phyloP scores from a whole-genome alignment of 2,797 vertebrate genomes.

The Bovichtus variegatus region DNA sequence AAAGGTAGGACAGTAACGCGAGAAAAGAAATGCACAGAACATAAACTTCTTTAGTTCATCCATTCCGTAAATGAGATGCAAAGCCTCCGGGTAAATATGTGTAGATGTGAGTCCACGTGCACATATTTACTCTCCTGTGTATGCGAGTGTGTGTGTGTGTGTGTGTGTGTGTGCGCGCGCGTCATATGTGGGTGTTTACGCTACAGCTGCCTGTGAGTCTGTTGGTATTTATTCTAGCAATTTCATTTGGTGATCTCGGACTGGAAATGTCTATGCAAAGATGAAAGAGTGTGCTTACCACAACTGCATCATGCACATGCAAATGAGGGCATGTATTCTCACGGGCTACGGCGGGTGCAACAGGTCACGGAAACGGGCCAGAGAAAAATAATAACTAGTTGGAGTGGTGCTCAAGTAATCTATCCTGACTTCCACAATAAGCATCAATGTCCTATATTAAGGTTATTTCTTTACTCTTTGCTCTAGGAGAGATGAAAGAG shows the following conservation, averaged over 20 bases:
- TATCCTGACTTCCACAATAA: constrained; percentile 18
- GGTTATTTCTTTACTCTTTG: constrained; percentile 44
- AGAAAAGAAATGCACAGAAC: not conserved
- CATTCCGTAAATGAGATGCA: constrained; percentile 45
- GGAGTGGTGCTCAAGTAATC: constrained; percentile 29
- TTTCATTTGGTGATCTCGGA: constrained; percentile 51
- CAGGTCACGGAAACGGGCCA: constrained; percentile 32
- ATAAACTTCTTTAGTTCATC: constrained; percentile 1
- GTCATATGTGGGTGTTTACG: constrained; percentile 31
- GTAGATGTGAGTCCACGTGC: not conserved
- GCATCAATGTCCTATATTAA: constrained; percentile 39
- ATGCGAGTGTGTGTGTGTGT: constrained; percentile 6
- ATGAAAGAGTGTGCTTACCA: constrained; percentile 60
- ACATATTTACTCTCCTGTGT: constrained; percentile 39
- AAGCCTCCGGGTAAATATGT: constrained; percentile 35
- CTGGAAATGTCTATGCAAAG: constrained; percentile 49
- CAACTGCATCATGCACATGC: constrained; percentile 31
- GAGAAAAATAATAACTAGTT: constrained; percentile 42
- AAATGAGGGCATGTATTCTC: constrained; percentile 43
- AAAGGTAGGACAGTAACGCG: constrained; percentile 88
- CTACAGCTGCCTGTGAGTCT: constrained; percentile 29
- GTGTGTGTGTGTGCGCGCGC: too few species aligned
- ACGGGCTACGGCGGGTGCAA: constrained; percentile 28
- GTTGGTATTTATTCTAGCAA: constrained; percentile 50
- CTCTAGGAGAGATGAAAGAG: too few species aligned